Conservation (phyloP, 1,140 invertebrate genomes). For the Augochlora pura region DNA sequence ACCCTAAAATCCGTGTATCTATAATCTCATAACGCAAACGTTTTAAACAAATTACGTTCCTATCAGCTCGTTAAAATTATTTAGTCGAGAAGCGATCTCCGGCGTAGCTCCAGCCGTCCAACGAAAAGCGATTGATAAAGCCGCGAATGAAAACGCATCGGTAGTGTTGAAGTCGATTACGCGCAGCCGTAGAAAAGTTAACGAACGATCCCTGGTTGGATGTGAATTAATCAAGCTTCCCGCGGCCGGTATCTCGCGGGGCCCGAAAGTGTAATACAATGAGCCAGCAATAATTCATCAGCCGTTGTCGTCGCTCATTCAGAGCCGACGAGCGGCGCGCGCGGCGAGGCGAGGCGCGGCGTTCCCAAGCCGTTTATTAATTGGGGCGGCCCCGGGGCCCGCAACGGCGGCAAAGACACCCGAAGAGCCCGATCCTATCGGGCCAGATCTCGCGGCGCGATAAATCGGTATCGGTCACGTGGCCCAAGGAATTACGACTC, state of each 20-base stretch:
- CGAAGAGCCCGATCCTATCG: conserved; percentile 51
- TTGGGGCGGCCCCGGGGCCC: conserved; percentile 28
- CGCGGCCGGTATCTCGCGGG: too few relatives aligned
- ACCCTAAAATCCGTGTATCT: too few relatives aligned
- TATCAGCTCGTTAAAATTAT: too few relatives aligned
- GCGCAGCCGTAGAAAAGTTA: not conserved
- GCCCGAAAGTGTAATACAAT: not conserved
- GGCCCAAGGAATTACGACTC: conserved; percentile 69
- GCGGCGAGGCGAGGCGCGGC: not conserved
- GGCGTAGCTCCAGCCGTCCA: too few relatives aligned
- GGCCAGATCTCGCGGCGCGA: conserved; percentile 48
- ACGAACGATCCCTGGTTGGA: not conserved
- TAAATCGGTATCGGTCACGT: conserved; percentile 61
- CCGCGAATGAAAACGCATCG: too few relatives aligned
- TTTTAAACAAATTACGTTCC: too few relatives aligned
- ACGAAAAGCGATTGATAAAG: too few relatives aligned
- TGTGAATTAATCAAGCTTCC: conserved; percentile 32
- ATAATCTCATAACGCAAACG: too few relatives aligned
- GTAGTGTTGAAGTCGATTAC: too few relatives aligned
- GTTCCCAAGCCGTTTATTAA: conserved; percentile 32
- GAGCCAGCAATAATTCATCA: conserved; percentile 7
- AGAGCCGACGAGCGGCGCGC: too few relatives aligned
- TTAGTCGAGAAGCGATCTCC: too few relatives aligned
- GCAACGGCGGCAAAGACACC: conserved; percentile 23
- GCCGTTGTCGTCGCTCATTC: conserved; percentile 1